A percentile compares a stretch with the other conserved stretches of the same genome.
These are phyloP conservation scores for Acronicta aceris DNA, from an alignment of 2,888 invertebrate genomes.

Conservation along the genomic window DNA sequence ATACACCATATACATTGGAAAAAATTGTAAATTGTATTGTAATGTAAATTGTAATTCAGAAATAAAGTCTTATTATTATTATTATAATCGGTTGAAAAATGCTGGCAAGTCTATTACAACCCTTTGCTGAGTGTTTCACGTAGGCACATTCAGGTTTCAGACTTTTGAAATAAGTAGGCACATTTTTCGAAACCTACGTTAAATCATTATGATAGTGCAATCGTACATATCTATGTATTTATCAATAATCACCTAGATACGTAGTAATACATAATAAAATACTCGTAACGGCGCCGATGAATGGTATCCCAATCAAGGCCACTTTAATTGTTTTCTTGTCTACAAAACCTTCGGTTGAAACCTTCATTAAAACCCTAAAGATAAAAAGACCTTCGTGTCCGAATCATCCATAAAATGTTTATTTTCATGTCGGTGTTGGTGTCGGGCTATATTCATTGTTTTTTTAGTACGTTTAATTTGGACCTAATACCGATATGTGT, in stretches of 20 bases:
- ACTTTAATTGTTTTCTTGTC: conserved; percentile 1
- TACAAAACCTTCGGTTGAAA: background rate
- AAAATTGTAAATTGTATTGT: too few relatives aligned
- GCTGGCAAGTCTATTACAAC: conserved; percentile 5
- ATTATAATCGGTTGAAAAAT: too few relatives aligned
- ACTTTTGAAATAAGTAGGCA: conserved; percentile 1
- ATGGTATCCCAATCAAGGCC: background rate
- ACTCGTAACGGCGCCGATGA: background rate
- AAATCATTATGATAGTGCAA: background rate
- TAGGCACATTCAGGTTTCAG: background rate
- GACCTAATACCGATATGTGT: too few relatives aligned
- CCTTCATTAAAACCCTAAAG: background rate
- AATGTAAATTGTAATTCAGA: too few relatives aligned
- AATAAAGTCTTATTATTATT: too few relatives aligned
- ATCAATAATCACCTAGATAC: too few relatives aligned
- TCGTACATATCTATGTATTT: too few relatives aligned
- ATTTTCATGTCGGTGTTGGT: background rate
- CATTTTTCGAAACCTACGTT: conserved; percentile 1
- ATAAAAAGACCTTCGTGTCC: background rate
- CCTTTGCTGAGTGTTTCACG: conserved; percentile 30
- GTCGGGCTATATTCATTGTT: background rate
- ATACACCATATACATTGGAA: too few relatives aligned
- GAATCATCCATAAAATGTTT: background rate
- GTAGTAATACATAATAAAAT: too few relatives aligned
- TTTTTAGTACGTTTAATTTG: too few relatives aligned